Evolutionary conservation across 2,113 vertebrate genomes (phyloP).

Genomic region (Bos indicus): DNA sequence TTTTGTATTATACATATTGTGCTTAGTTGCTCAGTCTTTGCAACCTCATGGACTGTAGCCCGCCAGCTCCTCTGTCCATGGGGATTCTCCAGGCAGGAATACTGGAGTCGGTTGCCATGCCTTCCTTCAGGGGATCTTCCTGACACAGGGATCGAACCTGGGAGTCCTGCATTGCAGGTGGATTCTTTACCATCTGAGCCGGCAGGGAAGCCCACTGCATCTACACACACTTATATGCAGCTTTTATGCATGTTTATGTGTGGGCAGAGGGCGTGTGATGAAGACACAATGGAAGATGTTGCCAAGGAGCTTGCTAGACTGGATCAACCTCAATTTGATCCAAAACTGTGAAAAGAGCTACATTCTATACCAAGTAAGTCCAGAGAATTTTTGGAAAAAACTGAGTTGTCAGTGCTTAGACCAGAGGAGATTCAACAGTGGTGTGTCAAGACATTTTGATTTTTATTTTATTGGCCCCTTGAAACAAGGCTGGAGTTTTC

Average conservation of each 20-base stretch:
- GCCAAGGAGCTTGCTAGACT: background rate
- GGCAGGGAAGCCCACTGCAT: background rate
- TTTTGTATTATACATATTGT: background rate
- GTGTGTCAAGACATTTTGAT: background rate
- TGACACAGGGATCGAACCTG: background rate
- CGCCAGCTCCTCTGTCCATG: background rate
- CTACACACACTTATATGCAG: background rate
- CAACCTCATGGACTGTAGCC: background rate
- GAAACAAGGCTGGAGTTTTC: background rate
- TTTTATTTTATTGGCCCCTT: background rate
- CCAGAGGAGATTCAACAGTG: background rate
- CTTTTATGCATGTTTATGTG: background rate
- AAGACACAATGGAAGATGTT: background rate
- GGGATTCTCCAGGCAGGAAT: background rate
- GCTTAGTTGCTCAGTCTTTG: background rate
- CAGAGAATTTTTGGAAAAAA: background rate
- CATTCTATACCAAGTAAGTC: background rate
- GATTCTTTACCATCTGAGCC: background rate
- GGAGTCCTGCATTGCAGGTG: background rate
- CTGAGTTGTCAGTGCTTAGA: background rate
- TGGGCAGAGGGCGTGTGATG: accelerated
- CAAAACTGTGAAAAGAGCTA: background rate
- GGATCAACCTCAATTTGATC: background rate
- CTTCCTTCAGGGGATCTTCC: background rate
- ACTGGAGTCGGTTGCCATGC: background rate